Evolutionary conservation across 1,140 invertebrate genomes (phyloP).

Genomic region (Fopius arisanus): DNA sequence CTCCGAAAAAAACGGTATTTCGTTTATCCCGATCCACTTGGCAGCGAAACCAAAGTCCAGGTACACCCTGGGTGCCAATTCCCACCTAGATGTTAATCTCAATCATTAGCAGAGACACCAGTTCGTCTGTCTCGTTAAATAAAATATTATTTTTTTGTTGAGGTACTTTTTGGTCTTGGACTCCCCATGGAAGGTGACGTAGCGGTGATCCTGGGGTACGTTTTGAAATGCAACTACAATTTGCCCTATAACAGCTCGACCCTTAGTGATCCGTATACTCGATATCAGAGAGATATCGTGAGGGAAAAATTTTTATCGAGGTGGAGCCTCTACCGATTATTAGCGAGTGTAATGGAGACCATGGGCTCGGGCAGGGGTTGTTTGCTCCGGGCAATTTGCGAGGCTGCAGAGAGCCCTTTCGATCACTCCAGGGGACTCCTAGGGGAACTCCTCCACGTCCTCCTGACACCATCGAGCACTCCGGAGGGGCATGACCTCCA

Average conservation of each 20-base stretch:
- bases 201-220: slow-evolving; percentile 55
- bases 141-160: no score
- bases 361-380: slow-evolving; percentile 68
- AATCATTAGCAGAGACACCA: no score
- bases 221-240: slow-evolving; percentile 61
- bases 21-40: slow-evolving; percentile 48
- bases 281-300: slow-evolving; percentile 40
- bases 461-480: slow-evolving; percentile 75
- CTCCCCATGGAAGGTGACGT: slow-evolving; percentile 49
- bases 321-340: slow-evolving; percentile 69
- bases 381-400: slow-evolving; percentile 76
- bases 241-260: slow-evolving; percentile 56
- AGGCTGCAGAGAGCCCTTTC: slow-evolving; percentile 73
- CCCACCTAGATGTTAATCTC: not conserved
- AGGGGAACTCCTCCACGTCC: slow-evolving; percentile 73
- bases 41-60: slow-evolving; percentile 56
- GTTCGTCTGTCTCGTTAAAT: not conserved
- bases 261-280: slow-evolving; percentile 47
- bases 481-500: slow-evolving; percentile 70
- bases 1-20: slow-evolving; percentile 43
- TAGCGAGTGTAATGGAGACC: slow-evolving; percentile 65
- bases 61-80: slow-evolving; percentile 32
- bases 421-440: slow-evolving; percentile 71
- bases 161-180: slow-evolving; percentile 52
- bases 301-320: slow-evolving; percentile 57